Evolutionary conservation across 2,113 vertebrate genomes (phyloP), one percentile per base, ranked within the genome.

Genomic region (Tragelaphus scriptus): DNA sequence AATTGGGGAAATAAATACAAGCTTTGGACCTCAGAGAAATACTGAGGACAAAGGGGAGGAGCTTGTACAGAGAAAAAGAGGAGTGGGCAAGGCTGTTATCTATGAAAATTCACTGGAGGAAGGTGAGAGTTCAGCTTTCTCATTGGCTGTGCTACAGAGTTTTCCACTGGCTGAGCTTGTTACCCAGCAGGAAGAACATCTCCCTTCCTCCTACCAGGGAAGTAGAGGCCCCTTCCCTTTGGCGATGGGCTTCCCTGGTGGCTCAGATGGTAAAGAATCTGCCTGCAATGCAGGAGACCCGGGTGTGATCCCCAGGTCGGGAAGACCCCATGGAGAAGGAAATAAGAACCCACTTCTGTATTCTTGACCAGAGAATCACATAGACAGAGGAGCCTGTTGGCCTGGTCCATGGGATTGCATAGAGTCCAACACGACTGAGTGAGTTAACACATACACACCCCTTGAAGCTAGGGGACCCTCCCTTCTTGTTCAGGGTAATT

Each of bases 291-390:
- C 19, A 71, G n/a, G n/a, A 71, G n/a, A 71, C 68, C 2, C 0
- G 19, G 19, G 9, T 23, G 19, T 71, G n/a, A 36, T 12, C 19
- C n/a, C 1, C 0, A 0, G 19, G 19, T 23, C 19, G 0, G 19
- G n/a, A 71, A 5, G n/a, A 40, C 12, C 68, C n/a, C n/a, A 23
- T 71, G 19, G 68, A 71, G n/a, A 71, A 40, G n/a, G n/a, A n/a
- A 71, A 23, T 71, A 40, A 71, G 68, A 40, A 40, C 10, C 21
- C 5, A 40, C 68, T 40, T 10, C 5, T 12, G 10, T 23, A 40
- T 71, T 71, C n/a, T 71, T 71, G n/a, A 2, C 10, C 21, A 1
- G 9, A 40, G 68, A 71, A 23, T 71, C n/a, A 19, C n/a, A 12
- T 71, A 40, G 68, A 71, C n/a, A 71, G 19, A 23, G n/a, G 68